Percentiles rank a stretch among this genome's conserved stretches.
phyloP scores from a whole-genome alignment of 2,113 vertebrate species.

The Euleptes europaea region DNA sequence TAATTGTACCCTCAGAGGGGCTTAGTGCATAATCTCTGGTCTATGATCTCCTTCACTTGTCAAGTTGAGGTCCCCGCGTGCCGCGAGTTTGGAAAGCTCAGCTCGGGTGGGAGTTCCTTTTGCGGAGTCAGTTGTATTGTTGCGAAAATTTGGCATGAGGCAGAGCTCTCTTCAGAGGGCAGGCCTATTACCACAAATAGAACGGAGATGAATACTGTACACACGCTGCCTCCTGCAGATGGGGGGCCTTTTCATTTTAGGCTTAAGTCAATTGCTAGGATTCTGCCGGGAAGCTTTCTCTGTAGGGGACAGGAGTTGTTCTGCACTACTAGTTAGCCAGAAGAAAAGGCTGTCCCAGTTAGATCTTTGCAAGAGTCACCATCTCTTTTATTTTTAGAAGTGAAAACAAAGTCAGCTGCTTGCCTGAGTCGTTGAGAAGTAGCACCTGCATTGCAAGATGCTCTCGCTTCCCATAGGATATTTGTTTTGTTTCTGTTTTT shows the following conservation, averaged over 20 bases:
- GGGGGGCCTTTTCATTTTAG: conserved; percentile 21
- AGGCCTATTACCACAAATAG: not conserved
- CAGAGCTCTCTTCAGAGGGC: not conserved
- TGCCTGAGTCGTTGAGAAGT: not conserved
- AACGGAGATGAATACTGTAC: not conserved
- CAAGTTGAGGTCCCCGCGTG: not conserved
- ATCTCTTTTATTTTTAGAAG: conserved; percentile 19
- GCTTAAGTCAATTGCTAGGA: conserved; percentile 9
- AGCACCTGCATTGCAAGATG: conserved; percentile 22
- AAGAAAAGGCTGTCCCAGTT: conserved; percentile 2
- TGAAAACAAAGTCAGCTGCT: conserved; percentile 21
- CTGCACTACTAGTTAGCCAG: not conserved
- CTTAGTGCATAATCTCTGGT: not conserved
- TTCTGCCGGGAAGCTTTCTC: not conserved
- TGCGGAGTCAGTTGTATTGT: conserved; percentile 4
- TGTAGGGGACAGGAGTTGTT: conserved; percentile 1
- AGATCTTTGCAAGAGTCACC: conserved; percentile 18
- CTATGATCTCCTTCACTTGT: conserved; percentile 16
- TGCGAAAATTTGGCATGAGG: not conserved
- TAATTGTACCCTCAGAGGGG: not conserved
- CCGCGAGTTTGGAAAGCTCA: not conserved
- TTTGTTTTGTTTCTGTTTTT: not conserved
- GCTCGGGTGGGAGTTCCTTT: conserved; percentile 6
- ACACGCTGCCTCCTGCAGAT: not conserved
- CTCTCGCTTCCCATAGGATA: not conserved